A percentile compares a stretch with the other conserved stretches of the same genome.
Evolutionary conservation across 2,113 vertebrate genomes (phyloP).

Genomic region (Gambusia holbrooki): DNA sequence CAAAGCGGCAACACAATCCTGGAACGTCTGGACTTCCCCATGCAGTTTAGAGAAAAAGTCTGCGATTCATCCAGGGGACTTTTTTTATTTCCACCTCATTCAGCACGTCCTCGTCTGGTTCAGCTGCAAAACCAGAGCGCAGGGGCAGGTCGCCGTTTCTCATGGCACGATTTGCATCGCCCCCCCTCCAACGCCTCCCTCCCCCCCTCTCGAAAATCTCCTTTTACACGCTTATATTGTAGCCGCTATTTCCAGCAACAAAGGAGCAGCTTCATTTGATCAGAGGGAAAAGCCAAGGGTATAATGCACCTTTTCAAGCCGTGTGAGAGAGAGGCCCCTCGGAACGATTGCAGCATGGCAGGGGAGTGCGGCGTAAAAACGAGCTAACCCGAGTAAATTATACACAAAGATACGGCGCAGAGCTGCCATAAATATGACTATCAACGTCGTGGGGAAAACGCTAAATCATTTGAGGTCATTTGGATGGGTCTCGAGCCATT

Average conservation of each 20-base stretch:
- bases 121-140: conserved; percentile 60
- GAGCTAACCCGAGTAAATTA: conserved; percentile 75
- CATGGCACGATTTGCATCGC: conserved; percentile 78
- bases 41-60: conserved; percentile 68
- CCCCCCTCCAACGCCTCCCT: conserved; percentile 10
- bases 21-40: conserved; percentile 76
- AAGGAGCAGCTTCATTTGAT: conserved; percentile 75
- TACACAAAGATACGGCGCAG: conserved; percentile 69
- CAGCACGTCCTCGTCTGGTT: conserved; percentile 53
- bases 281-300: conserved; percentile 69
- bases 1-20: conserved; percentile 72
- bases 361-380: conserved; percentile 84
- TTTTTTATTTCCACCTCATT: conserved; percentile 46
- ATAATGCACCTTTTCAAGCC: conserved; percentile 77
- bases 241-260: conserved; percentile 69
- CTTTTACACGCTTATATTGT: conserved; percentile 77
- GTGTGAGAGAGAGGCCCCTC: conserved; percentile 70
- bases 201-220: conserved; percentile 70
- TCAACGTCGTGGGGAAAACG: conserved; percentile 18
- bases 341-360: conserved; percentile 77
- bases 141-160: conserved; percentile 66
- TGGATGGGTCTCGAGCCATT: conserved; percentile 14
- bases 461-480: conserved; percentile 18
- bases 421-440: conserved; percentile 27
- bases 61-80: conserved; percentile 52